phyloP scores from a whole-genome alignment of 1,140 invertebrate genomes.

The Pseudomyrmex pallidus region DNA sequence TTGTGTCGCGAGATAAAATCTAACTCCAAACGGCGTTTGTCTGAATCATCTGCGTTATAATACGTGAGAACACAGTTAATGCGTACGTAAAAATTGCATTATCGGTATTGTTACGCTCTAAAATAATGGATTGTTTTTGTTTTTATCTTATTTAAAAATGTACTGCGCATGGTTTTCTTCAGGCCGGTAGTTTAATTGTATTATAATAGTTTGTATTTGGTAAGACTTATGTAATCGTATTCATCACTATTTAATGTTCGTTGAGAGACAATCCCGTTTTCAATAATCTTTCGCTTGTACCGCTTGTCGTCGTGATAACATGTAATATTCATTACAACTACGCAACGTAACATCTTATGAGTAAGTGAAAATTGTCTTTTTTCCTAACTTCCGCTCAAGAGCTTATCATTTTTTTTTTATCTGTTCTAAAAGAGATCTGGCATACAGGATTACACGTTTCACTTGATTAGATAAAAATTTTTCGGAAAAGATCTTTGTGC shows the following conservation, averaged over 20 bases:
- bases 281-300: constrained; percentile 16
- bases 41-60: constrained; percentile 9
- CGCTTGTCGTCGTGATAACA: not conserved
- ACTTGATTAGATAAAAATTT: constrained; percentile 6
- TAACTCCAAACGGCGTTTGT: no score
- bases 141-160: constrained; percentile 48
- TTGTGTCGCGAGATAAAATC: constrained; percentile 23
- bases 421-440: no score
- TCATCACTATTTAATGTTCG: constrained; percentile 63
- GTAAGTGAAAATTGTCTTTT: constrained; percentile 24
- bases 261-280: constrained; percentile 56
- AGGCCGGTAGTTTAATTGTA: constrained; percentile 64
- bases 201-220: constrained; percentile 55
- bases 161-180: constrained; percentile 57
- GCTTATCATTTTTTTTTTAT: no score
- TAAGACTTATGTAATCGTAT: constrained; percentile 59
- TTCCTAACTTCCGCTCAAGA: no score
- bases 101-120: constrained; percentile 39
- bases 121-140: constrained; percentile 37
- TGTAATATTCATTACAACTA: not conserved
- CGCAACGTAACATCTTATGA: constrained; percentile 22
- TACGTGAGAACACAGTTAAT: constrained; percentile 14
- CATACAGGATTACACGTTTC: not conserved
- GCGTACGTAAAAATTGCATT: constrained; percentile 33
- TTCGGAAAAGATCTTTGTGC: not conserved